These are phyloP conservation scores for Oxyura jamaicensis DNA, from an alignment of 2,113 vertebrate genomes.

Conservation along the genomic window DNA sequence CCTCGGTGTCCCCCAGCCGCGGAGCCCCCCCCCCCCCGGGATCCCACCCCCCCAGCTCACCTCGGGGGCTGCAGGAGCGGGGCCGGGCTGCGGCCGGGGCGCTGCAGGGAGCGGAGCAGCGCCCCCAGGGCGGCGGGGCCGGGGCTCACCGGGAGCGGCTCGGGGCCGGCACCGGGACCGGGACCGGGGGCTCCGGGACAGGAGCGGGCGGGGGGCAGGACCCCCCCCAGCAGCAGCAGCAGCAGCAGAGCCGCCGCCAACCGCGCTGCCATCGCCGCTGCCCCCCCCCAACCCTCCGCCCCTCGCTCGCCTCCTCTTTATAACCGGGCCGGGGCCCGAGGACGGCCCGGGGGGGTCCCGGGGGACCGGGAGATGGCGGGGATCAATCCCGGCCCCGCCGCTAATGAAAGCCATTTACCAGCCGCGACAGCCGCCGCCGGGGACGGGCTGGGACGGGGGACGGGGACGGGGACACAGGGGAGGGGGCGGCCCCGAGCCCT, in stretches of 20 bases:
- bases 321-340: neutral
- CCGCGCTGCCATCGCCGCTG: neutral
- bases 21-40: neutral
- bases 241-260: slow-evolving; percentile 57
- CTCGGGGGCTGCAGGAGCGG: slow-evolving; percentile 88
- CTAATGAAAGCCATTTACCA: slow-evolving; percentile 17
- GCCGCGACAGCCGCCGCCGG: neutral
- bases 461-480: no score
- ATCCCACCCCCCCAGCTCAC: slow-evolving; percentile 60
- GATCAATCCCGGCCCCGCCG: neutral
- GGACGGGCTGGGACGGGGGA: neutral
- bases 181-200: slow-evolving; percentile 34
- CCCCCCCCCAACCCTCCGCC: neutral
- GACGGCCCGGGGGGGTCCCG: neutral
- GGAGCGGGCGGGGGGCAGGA: neutral
- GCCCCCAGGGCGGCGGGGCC: neutral
- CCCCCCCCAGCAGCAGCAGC: slow-evolving; percentile 57
- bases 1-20: neutral
- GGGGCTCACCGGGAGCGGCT: slow-evolving; percentile 65
- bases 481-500: no score
- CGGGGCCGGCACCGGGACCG: neutral
- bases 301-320: neutral
- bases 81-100: slow-evolving; percentile 75
- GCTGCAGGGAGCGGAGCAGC: slow-evolving; percentile 69
- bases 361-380: slow-evolving; percentile 3